These are phyloP conservation scores for Cantharis nigra DNA, from an alignment of 2,888 invertebrate species.

Conservation along the genomic window DNA sequence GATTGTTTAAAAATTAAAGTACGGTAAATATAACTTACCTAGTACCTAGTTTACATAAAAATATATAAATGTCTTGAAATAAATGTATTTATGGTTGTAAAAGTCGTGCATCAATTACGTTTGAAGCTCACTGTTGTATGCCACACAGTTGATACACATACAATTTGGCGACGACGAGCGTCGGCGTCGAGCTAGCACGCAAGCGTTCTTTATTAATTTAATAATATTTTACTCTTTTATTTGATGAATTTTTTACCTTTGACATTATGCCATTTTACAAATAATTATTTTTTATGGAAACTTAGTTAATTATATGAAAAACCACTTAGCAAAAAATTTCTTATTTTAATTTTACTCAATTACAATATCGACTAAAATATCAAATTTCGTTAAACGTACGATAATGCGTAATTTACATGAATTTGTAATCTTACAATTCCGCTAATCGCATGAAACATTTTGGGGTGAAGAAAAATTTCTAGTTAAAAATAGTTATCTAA, in stretches of 20 bases:
- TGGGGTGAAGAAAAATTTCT: background rate
- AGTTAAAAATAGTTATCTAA: background rate
- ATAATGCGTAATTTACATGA: background rate
- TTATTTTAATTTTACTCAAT: background rate
- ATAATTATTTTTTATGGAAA: background rate
- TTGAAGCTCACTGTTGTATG: constrained; percentile 20
- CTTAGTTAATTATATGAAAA: background rate
- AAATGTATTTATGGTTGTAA: background rate
- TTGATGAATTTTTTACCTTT: background rate
- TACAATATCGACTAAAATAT: background rate
- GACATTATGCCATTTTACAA: background rate
- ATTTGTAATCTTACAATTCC: background rate
- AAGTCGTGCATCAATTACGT: background rate
- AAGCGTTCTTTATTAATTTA: constrained; percentile 19
- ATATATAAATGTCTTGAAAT: background rate
- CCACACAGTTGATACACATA: constrained; percentile 9
- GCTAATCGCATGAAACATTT: background rate
- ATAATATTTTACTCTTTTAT: background rate
- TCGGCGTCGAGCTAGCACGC: constrained; percentile 30
- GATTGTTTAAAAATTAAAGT: background rate
- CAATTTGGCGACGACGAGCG: constrained; percentile 27
- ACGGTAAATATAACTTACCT: background rate
- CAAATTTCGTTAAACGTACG: background rate
- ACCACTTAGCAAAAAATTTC: background rate
- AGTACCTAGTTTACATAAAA: background rate